Base-by-base conservation (phyloP, 2,888 invertebrate genomes). In the Amphipoea oculea region DNA sequence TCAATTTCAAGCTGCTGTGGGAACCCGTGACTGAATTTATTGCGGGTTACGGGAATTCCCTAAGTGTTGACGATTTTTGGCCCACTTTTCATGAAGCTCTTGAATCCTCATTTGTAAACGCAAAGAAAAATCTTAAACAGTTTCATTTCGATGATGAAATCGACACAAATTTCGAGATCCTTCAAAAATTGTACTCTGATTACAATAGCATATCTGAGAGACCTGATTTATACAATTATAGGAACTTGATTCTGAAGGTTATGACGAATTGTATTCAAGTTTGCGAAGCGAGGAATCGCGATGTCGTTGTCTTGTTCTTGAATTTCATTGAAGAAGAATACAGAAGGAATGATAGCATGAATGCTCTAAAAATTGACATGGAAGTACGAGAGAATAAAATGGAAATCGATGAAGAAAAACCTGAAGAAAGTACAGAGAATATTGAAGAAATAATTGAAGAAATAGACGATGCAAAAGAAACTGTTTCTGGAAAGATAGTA, bases 1-100 rank as follows among this genome's bases (percentile, higher is more conserved):
- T 98, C 40, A 99, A 99, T 93, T 99, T 99, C 91, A 98, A 98
- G 88, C 96, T 99, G 23, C 93, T 99, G 0, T 99, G 99, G 99
- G 98, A 98, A 83, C 99, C 99, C 0, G 97, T 98, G 0, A 96
- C 97, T 29, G 98, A 98, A 91, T 97, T 99, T 65, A 98, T 99
- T 70, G 97, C 98, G 2, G 97, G 98, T 0, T 98, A 98, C 92
- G 98, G 98, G 0, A 97, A 97, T 89, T 97, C 97, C 0, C 93
- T 98, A 90, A 92, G 96, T 0, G 90, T 95, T 1, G 95, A 97
- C n/a, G 96, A 97, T 48, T 99, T 99, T 95, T 99, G 99, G 99
- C 94, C 96, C 0, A 95, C 98, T 63, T 99, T 98, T 90, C 95
- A 97, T 57, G 93, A 95, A 51, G 97, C 98, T 87, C 93, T 98